phyloP scores from a whole-genome alignment of 2,113 vertebrate genomes.

The Mormoops blainvillei region DNA sequence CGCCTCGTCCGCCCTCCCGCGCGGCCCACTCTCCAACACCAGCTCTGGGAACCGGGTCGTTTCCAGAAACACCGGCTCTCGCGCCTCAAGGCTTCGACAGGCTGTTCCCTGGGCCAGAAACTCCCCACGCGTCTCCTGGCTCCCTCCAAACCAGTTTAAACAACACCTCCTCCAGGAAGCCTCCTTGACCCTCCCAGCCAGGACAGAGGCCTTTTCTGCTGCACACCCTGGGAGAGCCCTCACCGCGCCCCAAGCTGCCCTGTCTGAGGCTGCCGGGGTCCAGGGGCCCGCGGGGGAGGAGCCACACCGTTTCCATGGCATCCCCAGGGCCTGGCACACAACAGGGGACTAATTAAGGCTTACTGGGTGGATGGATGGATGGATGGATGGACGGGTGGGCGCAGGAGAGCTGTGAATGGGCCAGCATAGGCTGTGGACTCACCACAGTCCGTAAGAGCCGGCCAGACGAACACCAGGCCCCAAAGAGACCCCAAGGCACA shows the following conservation, averaged over 20 bases:
- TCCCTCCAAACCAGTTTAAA: neutral
- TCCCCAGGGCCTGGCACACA: neutral
- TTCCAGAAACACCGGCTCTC: neutral
- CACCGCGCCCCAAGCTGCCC: neutral
- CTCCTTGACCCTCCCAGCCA: neutral
- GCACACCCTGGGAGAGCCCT: accelerated
- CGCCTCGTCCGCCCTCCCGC: neutral
- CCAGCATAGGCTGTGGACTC: accelerated
- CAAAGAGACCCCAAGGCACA: neutral
- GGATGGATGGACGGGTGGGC: accelerated
- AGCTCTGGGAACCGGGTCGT: neutral
- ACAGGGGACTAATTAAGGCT: neutral
- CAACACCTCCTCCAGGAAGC: neutral
- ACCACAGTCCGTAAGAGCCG: accelerated
- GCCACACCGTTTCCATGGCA: accelerated
- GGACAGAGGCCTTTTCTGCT: neutral
- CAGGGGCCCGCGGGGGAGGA: accelerated
- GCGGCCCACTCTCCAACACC: neutral
- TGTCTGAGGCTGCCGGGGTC: accelerated
- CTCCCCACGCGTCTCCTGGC: neutral
- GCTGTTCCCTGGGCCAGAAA: neutral
- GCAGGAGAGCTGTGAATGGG: accelerated
- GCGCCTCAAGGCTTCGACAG: neutral
- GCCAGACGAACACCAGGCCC: neutral
- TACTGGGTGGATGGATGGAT: accelerated